Base-by-base conservation (phyloP, 2,888 invertebrate genomes). In the Graphium colonna region DNA sequence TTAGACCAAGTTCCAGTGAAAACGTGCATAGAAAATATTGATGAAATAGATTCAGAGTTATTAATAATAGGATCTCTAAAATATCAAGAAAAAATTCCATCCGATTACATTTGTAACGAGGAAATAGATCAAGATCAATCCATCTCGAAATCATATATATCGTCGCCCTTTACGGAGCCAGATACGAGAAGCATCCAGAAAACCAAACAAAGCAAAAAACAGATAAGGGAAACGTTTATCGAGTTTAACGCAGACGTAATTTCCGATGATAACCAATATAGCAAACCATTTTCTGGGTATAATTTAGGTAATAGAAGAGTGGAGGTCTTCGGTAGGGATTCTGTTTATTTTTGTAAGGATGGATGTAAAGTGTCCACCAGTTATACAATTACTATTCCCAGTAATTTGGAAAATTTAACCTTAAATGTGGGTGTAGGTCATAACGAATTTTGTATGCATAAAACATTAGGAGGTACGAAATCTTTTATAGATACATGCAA, bases 11-110 rank as follows among this genome's bases (percentile, higher is more conserved):
- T 54, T 9, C 21, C 44, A 16, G 9, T 9, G 9, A 49, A 49
- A 54, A 40, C 31, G 12, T 54, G 53, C 50, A 50, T 69, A 26
- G 63, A 60, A 57, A 59, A 58, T 15, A 43, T 73, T 44, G 70
- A 78, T 61, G 68, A 67, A 1, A 58, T 65, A 28, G 70, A 71
- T 10, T 56, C 64, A 15, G 89, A 89, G 56, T 68, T 90, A 28
- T 61, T 90, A 1, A 80, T 90, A 60, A 82, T 86, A 68, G 85
- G 84, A 31, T 89, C 90, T 26, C 63, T 90, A 1, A 90, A 90
- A 67, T 75, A 76, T 62, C 68, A 80, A 60, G 79, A 79, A 54
- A 56, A 73, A 10, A 47, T 57, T n/a, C 57, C 68, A 56, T 43
- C 62, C 2, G 73, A 75, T 51, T 74, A 70, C 15, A 41, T 16